Evolutionary conservation across 2,888 invertebrate species (phyloP).

Genomic region (Dione vanillae): DNA sequence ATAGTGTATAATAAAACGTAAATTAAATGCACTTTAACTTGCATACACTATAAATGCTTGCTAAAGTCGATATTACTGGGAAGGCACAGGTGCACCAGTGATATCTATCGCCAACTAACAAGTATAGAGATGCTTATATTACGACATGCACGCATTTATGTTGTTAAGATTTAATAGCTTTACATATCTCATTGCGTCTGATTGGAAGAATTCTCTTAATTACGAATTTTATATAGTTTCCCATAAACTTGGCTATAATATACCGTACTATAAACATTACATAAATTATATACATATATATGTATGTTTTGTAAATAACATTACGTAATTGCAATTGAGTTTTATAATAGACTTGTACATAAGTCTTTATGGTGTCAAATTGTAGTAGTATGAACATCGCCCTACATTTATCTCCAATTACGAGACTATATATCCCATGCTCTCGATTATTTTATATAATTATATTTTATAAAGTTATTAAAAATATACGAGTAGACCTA

Average conservation of each 20-base stretch:
- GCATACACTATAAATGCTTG: background rate
- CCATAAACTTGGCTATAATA: background rate
- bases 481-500: background rate
- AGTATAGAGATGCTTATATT: constrained; percentile 19
- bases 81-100: constrained; percentile 10
- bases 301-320: background rate
- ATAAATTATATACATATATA: background rate
- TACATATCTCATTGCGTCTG: constrained; percentile 12
- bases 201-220: constrained; percentile 26
- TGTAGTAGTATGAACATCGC: background rate
- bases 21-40: constrained; percentile 18
- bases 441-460: background rate
- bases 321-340: background rate
- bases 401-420: background rate
- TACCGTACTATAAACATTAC: background rate
- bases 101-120: constrained; percentile 10
- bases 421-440: background rate
- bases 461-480: constrained; percentile 3
- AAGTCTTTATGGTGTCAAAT: constrained; percentile 3
- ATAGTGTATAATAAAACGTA: constrained; percentile 1
- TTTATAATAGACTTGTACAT: background rate
- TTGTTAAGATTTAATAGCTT: constrained; percentile 32
- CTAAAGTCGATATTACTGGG: background rate
- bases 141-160: constrained; percentile 12
- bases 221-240: constrained; percentile 9